Conservation (phyloP, 2,888 invertebrate genomes). For the Eretmocerus hayati region DNA sequence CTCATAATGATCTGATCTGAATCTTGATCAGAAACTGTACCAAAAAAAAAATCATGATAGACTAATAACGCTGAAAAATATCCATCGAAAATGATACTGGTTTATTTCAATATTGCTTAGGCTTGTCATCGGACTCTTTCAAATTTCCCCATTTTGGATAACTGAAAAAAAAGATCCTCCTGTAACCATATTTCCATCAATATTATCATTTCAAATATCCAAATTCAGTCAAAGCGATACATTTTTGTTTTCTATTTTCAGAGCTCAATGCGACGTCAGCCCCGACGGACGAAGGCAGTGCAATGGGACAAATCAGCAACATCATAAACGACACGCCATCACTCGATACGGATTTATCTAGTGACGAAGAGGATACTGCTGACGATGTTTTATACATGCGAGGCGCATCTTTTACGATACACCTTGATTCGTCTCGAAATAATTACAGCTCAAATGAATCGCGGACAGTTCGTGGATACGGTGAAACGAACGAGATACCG, state of each 20-base stretch:
- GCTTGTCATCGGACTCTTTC: too few species aligned
- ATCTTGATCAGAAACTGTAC: too few species aligned
- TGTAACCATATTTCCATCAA: too few species aligned
- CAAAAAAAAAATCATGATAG: too few species aligned
- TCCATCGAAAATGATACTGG: too few species aligned
- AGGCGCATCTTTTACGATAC: slow-evolving; percentile 42
- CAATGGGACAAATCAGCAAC: slow-evolving; percentile 43
- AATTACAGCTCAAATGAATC: slow-evolving; percentile 2
- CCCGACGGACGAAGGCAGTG: slow-evolving; percentile 50
- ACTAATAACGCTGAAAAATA: too few species aligned
- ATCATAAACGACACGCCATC: slow-evolving; percentile 53
- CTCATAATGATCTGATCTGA: too few species aligned
- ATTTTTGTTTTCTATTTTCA: slow-evolving; percentile 42
- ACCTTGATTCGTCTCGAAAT: slow-evolving; percentile 30
- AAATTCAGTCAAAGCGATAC: too few species aligned
- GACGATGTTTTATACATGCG: slow-evolving; percentile 48
- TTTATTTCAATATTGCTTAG: too few species aligned
- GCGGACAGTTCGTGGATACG: slow-evolving; percentile 14
- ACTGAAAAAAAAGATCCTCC: too few species aligned
- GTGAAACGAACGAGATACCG: slow-evolving; percentile 13
- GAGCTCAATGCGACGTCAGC: slow-evolving; percentile 67
- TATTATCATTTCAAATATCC: too few species aligned
- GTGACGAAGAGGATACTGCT: slow-evolving; percentile 47
- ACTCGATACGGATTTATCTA: slow-evolving; percentile 57
- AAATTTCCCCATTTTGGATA: too few species aligned